These are phyloP conservation scores for Cremastobaeus sp. DNA, from an alignment of 2,888 invertebrate species.

Conservation along the genomic window DNA sequence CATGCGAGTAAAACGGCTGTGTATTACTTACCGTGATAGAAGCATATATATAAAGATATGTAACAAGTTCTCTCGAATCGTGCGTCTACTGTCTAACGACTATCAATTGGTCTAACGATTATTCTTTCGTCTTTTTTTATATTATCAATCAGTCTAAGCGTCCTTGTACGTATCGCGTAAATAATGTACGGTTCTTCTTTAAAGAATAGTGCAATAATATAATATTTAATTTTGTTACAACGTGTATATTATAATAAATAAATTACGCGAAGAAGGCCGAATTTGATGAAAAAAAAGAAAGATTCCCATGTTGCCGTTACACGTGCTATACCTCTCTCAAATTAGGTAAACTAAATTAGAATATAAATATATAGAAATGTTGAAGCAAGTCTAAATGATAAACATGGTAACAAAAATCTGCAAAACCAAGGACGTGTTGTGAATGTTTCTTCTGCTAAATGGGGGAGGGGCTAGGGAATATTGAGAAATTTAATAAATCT, in stretches of 20 bases:
- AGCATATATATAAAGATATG: slow-evolving; percentile 52
- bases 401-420: slow-evolving; percentile 35
- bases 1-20: slow-evolving; percentile 61
- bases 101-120: slow-evolving; percentile 57
- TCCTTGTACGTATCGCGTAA: slow-evolving; percentile 57
- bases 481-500: slow-evolving; percentile 35
- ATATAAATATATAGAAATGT: slow-evolving; percentile 55
- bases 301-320: slow-evolving; percentile 56
- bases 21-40: slow-evolving; percentile 61
- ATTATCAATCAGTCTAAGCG: slow-evolving; percentile 56
- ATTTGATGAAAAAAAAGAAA: slow-evolving; percentile 37
- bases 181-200: slow-evolving; percentile 58
- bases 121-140: slow-evolving; percentile 58
- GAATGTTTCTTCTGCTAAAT: slow-evolving; percentile 51
- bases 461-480: slow-evolving; percentile 10
- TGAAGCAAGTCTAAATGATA: slow-evolving; percentile 42
- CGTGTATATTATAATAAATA: slow-evolving; percentile 54
- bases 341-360: slow-evolving; percentile 61
- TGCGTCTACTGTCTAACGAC: slow-evolving; percentile 59
- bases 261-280: slow-evolving; percentile 52
- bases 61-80: slow-evolving; percentile 57
- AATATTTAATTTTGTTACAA: slow-evolving; percentile 63
- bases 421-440: slow-evolving; percentile 46
- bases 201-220: slow-evolving; percentile 62
- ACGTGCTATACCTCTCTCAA: slow-evolving; percentile 65